Base-by-base conservation (phyloP, 2,113 vertebrate species). In the Macquaria australasica region DNA sequence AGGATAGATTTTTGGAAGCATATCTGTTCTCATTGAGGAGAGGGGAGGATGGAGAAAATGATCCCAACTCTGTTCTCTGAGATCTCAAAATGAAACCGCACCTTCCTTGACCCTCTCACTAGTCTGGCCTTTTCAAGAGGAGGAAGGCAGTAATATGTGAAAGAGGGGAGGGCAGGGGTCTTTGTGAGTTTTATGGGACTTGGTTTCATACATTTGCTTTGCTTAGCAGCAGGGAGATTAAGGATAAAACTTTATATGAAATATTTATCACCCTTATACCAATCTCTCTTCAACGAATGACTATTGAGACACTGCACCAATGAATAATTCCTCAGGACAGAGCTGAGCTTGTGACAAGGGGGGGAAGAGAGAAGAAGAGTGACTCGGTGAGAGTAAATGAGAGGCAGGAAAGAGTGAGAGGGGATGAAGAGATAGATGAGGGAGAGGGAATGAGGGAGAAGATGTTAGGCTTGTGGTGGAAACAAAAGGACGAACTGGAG, bases 241-340 rank as follows among this genome's bases (percentile, higher is more conserved):
- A 87, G 85, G 75, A 91, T 93, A 91, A 92, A 91, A 93, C 84
- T 83, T 85, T 53, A 77, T 79, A 89, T 95, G 60, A 94, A 93
- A 94, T 92, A 93, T 95, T 89, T 90, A 94, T 89, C 73, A 85
- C 64, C 78, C 72, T 88, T 92, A 91, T 89, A 91, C 88, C 88
- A 90, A 88, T 93, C 87, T 90, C 62, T 50, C 50, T 56, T 89
- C 87, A 85, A 81, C 67, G 62, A 87, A 87, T 76, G 77, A 87
- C 91, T 93, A 79, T 89, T 84, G 89, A 92, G 87, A 91, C 78
- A 80, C 73, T 39, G 86, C 50, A n/a, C 80, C 50, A 8, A 93
- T 95, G 85, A 94, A 94, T 93, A 89, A 94, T 93, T 94, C 85
- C 90, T 91, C 85, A 79, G 79, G 74, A 92, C 85, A 78, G 77